These are phyloP conservation scores for Lepidotrigona ventralis DNA, from an alignment of 1,140 invertebrate genomes.

Conservation along the genomic window DNA sequence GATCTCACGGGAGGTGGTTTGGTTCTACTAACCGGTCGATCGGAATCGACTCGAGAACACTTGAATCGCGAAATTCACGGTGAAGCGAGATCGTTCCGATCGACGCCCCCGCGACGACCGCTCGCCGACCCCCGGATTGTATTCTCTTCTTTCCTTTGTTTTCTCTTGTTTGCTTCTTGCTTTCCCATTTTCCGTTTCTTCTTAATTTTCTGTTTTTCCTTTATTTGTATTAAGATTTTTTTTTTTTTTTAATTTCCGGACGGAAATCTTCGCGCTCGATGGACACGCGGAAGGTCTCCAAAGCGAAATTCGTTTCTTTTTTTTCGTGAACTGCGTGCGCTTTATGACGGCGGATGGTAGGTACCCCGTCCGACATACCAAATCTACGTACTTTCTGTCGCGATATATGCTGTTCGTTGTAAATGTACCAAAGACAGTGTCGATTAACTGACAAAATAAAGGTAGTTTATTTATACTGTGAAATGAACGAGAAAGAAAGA, in stretches of 20 bases:
- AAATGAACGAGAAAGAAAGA: constrained; percentile 26
- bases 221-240: neutral
- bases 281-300: constrained; percentile 41
- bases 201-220: constrained; percentile 7
- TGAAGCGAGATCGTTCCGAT: neutral
- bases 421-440: constrained; percentile 79
- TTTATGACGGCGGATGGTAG: constrained; percentile 66
- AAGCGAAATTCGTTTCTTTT: constrained; percentile 31
- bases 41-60: neutral
- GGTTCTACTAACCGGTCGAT: constrained; percentile 1
- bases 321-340: constrained; percentile 36
- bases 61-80: constrained; percentile 15
- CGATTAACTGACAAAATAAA: constrained; percentile 72
- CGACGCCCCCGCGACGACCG: neutral
- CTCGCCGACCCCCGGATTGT: no score
- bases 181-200: constrained; percentile 19
- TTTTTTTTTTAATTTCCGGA: constrained; percentile 32
- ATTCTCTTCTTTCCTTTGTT: constrained; percentile 27
- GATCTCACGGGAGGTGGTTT: neutral
- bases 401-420: constrained; percentile 75
- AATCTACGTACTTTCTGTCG: constrained; percentile 61
- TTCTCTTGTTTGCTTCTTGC: constrained; percentile 29
- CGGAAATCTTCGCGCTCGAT: constrained; percentile 40
- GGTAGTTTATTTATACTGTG: constrained; percentile 55
- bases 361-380: constrained; percentile 66